Evolutionary conservation across 2,797 vertebrate species (phyloP).

Genomic region (Onychomys torridus): DNA sequence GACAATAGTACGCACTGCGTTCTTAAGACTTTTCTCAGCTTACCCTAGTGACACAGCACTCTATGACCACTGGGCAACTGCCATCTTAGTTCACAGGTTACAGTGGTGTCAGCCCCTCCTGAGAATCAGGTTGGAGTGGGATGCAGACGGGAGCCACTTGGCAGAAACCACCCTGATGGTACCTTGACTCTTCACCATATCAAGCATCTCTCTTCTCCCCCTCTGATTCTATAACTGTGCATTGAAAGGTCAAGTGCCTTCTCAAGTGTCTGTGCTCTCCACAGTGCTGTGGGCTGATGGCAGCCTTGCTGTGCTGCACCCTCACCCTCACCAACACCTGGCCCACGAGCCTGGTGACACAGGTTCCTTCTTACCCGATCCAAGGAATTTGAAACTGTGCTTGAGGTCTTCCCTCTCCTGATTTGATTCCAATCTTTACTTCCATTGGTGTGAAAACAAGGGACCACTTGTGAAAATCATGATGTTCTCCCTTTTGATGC

Average conservation of each 20-base stretch:
- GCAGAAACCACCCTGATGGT: background rate
- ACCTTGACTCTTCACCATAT: background rate
- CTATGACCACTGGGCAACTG: background rate
- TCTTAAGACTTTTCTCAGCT: background rate
- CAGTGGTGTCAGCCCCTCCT: background rate
- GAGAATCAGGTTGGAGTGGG: too few species aligned
- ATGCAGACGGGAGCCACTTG: background rate
- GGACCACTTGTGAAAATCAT: background rate
- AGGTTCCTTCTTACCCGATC: background rate
- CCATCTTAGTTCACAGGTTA: background rate
- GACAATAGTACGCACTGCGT: too few species aligned
- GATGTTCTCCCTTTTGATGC: too few species aligned
- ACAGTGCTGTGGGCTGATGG: slow-evolving; percentile 51
- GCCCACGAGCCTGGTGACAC: rapidly evolving
- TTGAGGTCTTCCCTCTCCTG: slow-evolving; percentile 42
- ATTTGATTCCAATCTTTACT: background rate
- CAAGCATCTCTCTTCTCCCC: rapidly evolving
- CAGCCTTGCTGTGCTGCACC: background rate
- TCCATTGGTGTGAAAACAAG: background rate
- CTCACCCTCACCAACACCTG: background rate
- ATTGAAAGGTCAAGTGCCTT: slow-evolving; percentile 68
- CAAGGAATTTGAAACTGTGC: slow-evolving; percentile 52
- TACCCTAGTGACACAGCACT: background rate
- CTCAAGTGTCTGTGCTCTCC: slow-evolving; percentile 44
- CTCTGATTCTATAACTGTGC: slow-evolving; percentile 61